Base-by-base conservation (phyloP, 2,888 invertebrate genomes). In the Drosophila lacicola region DNA sequence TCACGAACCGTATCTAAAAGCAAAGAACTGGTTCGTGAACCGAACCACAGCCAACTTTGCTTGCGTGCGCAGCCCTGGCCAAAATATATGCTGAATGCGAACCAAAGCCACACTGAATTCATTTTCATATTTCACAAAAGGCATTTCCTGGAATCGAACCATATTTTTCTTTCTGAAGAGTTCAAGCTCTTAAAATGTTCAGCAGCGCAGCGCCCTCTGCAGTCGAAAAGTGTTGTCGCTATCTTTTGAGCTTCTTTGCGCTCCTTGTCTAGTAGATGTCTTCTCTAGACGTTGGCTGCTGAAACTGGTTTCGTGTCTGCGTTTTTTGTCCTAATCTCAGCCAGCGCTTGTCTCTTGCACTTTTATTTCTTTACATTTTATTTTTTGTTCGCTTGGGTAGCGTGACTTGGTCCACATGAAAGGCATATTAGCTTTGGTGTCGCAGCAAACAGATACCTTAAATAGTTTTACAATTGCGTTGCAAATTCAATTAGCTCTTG, bases 301-400 rank as follows among this genome's bases (percentile, higher is more conserved):
- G 19, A 64, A 65, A 64, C 65, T 47, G 65, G 65, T 65, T 65
- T 47, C 14, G n/a, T 39, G 44, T 45, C 37, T n/a, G 33, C 37
- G n/a, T 14, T 45, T 50, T 41, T 29, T 14, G 37, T 14, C 44
- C 25, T 29, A 37, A 14, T 54, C 65, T 36, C 14, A 13, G 39
- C 36, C 36, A 29, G 17, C 29, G 49, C 41, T 47, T 58, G 47
- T 47, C 46, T 54, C 47, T 41, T 62, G 68, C 57, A 57, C 56
- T 47, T 47, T 29, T 29, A 29, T 29, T 29, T 29, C 29, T 25
- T 25, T 25, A 25, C 25, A 25, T 25, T 25, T 25, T 25, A 25
- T 25, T 55, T 47, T 25, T 25, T 25, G 0, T 25, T 25, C 25
- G 37, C 37, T 14, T 44, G 10, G n/a, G 5, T 17, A 17, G 9